These are phyloP conservation scores for Halocynthia aurantium DNA, from an alignment of 23 tunicate species.

Conservation along the genomic window DNA sequence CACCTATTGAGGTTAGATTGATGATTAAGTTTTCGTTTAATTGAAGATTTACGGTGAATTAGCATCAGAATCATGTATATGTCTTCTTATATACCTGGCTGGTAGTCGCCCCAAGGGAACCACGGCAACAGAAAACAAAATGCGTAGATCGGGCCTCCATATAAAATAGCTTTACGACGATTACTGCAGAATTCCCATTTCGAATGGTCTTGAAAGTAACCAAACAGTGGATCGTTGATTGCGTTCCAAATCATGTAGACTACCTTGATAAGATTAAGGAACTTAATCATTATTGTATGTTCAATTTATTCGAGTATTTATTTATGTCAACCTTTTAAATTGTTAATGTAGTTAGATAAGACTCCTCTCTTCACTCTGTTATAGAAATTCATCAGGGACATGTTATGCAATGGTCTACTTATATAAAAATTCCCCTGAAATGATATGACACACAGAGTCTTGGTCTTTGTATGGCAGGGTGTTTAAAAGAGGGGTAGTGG, in stretches of 20 bases:
- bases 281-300: no score
- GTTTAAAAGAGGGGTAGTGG: no score
- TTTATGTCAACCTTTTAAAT: no score
- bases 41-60: not conserved
- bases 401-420: no score
- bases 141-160: slow-evolving; percentile 91
- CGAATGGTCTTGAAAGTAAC: slow-evolving; percentile 87
- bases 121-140: slow-evolving; percentile 73
- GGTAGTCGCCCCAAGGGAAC: slow-evolving; percentile 83
- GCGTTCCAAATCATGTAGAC: slow-evolving; percentile 95
- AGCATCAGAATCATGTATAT: no score
- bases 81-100: slow-evolving; percentile 6
- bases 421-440: no score
- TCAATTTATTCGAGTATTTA: no score
- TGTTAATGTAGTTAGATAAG: no score
- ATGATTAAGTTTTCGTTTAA: not conserved
- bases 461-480: no score
- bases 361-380: no score
- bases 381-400: no score
- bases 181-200: slow-evolving; percentile 65
- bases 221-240: slow-evolving; percentile 88
- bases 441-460: no score
- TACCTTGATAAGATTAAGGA: slow-evolving; percentile 14
- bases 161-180: slow-evolving; percentile 68
- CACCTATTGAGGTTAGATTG: not conserved